These are phyloP conservation scores for Uria lomvia DNA, from an alignment of 2,113 vertebrate genomes.

Conservation along the genomic window DNA sequence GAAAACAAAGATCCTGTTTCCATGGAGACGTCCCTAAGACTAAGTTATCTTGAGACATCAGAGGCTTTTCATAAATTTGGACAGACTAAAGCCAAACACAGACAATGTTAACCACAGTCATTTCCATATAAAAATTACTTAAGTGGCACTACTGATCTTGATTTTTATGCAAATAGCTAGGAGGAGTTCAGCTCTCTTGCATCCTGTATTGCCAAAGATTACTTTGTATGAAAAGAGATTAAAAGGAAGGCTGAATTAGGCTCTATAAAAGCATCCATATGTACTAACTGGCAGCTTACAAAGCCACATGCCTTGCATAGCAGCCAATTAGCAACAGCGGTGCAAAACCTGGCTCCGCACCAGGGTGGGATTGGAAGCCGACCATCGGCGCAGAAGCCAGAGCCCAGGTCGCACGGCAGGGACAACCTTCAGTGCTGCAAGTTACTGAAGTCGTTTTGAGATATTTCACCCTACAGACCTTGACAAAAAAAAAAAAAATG, in stretches of 20 bases:
- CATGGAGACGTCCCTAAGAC: conserved; percentile 44
- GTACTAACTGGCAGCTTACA: background rate
- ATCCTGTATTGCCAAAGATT: background rate
- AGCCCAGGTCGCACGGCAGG: background rate
- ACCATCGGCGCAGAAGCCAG: accelerated
- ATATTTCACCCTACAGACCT: background rate
- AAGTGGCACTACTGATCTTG: background rate
- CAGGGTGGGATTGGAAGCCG: accelerated
- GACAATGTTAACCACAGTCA: background rate
- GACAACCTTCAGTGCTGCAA: background rate
- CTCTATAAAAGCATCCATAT: background rate
- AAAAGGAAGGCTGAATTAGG: conserved; percentile 17
- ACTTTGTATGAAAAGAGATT: background rate
- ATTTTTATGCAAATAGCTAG: background rate
- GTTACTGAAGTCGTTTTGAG: background rate
- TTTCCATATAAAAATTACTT: conserved; percentile 4
- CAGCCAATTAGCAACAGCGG: background rate
- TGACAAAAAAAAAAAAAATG: background rate
- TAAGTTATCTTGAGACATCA: conserved; percentile 37
- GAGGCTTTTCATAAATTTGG: conserved; percentile 40
- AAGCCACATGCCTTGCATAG: background rate
- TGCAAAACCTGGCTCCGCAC: background rate
- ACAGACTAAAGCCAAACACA: background rate
- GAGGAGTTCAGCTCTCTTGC: background rate
- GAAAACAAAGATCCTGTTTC: conserved; percentile 59